Evolutionary conservation across 2,797 vertebrate genomes (phyloP).

Genomic region (Todus mexicanus): DNA sequence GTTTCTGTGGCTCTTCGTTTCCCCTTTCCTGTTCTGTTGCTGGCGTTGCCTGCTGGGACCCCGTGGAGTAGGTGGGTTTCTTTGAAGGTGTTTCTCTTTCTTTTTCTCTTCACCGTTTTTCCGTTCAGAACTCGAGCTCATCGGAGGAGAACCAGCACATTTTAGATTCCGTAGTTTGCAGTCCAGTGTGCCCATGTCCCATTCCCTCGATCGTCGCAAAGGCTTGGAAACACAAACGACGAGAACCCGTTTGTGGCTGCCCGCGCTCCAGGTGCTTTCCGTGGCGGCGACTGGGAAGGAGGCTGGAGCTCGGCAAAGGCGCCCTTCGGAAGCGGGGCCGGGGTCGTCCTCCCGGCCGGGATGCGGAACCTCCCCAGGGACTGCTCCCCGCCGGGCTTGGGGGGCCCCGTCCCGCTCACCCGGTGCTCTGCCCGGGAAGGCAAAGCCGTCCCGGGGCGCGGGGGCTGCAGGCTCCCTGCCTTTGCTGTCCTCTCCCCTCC

Average conservation of each 20-base stretch:
- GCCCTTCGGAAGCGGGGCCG: background rate
- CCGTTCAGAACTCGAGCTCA: constrained; percentile 69
- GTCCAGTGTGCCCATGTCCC: constrained; percentile 71
- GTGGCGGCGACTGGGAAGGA: constrained; percentile 46
- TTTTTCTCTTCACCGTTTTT: constrained; percentile 60
- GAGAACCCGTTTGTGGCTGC: constrained; percentile 58
- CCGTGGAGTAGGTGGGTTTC: constrained; percentile 47
- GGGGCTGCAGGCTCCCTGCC: background rate
- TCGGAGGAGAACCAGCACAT: constrained; percentile 77
- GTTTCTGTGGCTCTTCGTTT: constrained; percentile 55
- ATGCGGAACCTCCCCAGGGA: background rate
- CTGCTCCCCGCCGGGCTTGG: background rate
- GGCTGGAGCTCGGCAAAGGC: constrained; percentile 56
- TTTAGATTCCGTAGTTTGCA: constrained; percentile 73
- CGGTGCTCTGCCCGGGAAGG: constrained; percentile 18
- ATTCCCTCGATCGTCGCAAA: constrained; percentile 66
- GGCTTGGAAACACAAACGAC: constrained; percentile 61
- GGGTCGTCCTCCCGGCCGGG: background rate
- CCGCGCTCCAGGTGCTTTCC: constrained; percentile 50
- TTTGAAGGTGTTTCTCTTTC: background rate
- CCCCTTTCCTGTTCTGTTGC: constrained; percentile 22
- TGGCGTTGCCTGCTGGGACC: constrained; percentile 73
- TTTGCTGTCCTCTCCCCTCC: background rate
- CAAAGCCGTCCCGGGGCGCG: background rate
- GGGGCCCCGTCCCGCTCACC: constrained; percentile 34